Base-by-base conservation (phyloP, 2,888 invertebrate genomes). In the Phania funesta region DNA sequence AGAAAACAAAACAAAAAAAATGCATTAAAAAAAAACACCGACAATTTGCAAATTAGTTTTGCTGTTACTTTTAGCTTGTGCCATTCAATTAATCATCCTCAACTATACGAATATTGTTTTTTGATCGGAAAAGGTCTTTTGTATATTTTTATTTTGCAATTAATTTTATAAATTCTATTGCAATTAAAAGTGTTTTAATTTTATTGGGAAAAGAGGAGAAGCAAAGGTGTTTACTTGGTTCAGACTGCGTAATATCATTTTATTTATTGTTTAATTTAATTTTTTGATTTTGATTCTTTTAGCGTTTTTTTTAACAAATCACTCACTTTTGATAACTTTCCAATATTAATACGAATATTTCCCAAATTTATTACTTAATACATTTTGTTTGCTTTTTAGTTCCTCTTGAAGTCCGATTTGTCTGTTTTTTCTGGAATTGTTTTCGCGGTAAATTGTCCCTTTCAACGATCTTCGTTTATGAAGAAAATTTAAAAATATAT, bases 11-110 rank as follows among this genome's bases (percentile, higher is more conserved):
- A 35, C 24, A 50, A 50, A 35, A 35, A 54, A 29, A 16, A 7
- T 29, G 29, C 7, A 6, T 29, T 29, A 6, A 20, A 56, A 50
- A 73, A 32, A 58, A 41, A 29, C 20, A 26, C 50, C 75, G 75
- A 50, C 67, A 67, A 75, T 54, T 56, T 26, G 65, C 56, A 48
- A 75, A 65, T 76, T 29, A 52, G 22, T 60, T 58, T 56, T 65
- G 22, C 8, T 52, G 29, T 52, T 71, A 26, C 0, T 32, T 11
- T 41, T 9, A 58, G 41, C 67, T 58, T 75, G 75, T 67, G 67
- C 58, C 44, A n/a, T n/a, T n/a, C n/a, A n/a, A 76, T 76, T 68
- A 60, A 52, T 68, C 58, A 67, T 75, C 9, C 16, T 41, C 62
- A 44, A 29, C 35, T 46, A n/a, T n/a, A n/a, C n/a, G n/a, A 56